Percentiles rank a stretch among this genome's conserved stretches.
Evolutionary conservation across 1,140 invertebrate genomes (phyloP).

Genomic region (Diuraphis noxia): DNA sequence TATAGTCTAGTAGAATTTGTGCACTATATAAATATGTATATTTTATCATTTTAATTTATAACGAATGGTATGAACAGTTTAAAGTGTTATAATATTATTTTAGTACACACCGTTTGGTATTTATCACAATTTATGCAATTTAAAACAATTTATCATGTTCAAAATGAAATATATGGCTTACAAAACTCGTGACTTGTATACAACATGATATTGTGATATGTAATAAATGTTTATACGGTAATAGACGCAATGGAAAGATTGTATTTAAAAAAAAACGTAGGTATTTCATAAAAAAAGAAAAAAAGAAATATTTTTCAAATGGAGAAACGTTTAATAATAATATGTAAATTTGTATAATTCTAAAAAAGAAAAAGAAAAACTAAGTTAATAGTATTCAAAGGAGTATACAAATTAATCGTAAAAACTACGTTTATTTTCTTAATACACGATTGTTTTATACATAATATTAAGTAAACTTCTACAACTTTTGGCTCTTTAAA

Average conservation of each 20-base stretch:
- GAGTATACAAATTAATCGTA: not conserved
- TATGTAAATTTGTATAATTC: not conserved
- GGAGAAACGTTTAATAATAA: constrained; percentile 17
- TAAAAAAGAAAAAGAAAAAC: not conserved
- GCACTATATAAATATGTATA: not conserved
- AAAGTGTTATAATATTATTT: constrained; percentile 13
- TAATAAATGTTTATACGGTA: not conserved
- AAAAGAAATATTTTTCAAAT: not conserved
- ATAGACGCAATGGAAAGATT: not conserved
- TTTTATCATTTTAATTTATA: constrained; percentile 7
- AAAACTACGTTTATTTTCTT: constrained; percentile 18
- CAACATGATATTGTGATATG: not conserved
- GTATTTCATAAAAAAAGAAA: not conserved
- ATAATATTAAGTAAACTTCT: constrained; percentile 1
- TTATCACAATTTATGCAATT: not conserved
- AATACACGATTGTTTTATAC: not conserved
- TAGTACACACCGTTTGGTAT: not conserved
- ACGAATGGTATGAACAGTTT: not conserved
- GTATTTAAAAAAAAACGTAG: not conserved
- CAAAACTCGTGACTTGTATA: not conserved
- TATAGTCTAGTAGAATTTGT: not conserved
- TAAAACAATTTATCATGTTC: not conserved
- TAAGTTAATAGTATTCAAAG: not conserved
- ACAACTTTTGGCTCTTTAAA: not conserved
- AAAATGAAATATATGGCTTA: not conserved